These are phyloP conservation scores for Drosophila littoralis DNA, from an alignment of 1,140 invertebrate genomes.

Conservation along the genomic window DNA sequence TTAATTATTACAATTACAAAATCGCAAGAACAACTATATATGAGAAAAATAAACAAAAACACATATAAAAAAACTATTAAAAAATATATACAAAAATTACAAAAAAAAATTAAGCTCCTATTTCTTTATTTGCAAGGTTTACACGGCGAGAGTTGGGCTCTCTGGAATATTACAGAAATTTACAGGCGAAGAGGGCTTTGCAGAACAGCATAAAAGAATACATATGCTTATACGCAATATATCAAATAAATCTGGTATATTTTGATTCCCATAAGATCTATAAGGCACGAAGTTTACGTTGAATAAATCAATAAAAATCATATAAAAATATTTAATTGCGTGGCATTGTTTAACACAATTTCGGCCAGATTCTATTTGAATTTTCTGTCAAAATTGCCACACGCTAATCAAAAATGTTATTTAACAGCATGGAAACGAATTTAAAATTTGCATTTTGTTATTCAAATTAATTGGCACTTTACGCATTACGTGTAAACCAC, in stretches of 20 bases:
- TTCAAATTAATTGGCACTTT: constrained; percentile 48
- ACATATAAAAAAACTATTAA: constrained; percentile 28
- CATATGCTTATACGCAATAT: no score
- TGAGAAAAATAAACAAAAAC: constrained; percentile 45
- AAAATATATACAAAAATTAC: constrained; percentile 49
- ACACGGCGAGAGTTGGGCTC: neutral
- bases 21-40: constrained; percentile 56
- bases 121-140: constrained; percentile 7
- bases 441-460: constrained; percentile 26
- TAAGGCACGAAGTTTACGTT: no score
- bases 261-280: no score
- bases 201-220: no score
- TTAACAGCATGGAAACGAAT: constrained; percentile 2
- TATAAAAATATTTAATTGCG: neutral
- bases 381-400: neutral
- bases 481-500: constrained; percentile 15
- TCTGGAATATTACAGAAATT: neutral
- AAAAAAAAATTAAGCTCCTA: constrained; percentile 1
- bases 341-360: neutral
- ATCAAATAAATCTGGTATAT: no score
- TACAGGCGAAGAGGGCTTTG: neutral
- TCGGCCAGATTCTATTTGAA: neutral
- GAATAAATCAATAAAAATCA: no score
- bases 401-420: constrained; percentile 19
- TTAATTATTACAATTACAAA: constrained; percentile 78